Evolutionary conservation across 1,140 invertebrate species (phyloP), one percentile per base, ranked within the genome.

Genomic region (Thaumetopoea pityocampa): DNA sequence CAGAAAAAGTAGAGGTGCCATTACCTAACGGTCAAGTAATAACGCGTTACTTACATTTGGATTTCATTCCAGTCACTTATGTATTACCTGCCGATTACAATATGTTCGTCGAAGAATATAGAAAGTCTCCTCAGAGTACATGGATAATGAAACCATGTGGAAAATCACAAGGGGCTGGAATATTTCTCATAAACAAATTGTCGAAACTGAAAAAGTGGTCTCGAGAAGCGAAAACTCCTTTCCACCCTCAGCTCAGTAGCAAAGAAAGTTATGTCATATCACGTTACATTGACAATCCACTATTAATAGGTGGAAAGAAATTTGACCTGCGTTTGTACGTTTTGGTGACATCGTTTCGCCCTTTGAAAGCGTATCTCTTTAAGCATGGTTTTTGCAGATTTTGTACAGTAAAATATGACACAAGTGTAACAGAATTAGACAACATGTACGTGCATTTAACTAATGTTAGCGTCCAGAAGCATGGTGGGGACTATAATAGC

Each of bases 101-200:
- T 72, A 94, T 98, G 90, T 98, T 98, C 85, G 95, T 97, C 0
- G 96, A 98, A 70, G 96, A 98, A 69, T 98, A 98, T 74, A 81
- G 93, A 35, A 97, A 97, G 76, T 95, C 94, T 47, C 96, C 96
- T 0, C 92, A 95, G 52, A 96, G 94, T 51, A 98, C 96, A 0
- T 98, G 96, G 96, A 98, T 98, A 34, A 97, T 98, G 94, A 98
- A 98, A 74, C 97, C 97, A 0, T 96, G 95, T 70, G 96, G 95
- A 10, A 93, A 95, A 73, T 96, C 94, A 6, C 94, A 96, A 77
- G 94, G 93, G 0, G 90, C 92, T 3, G 94, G 94, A 3, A 96
- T 96, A 51, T 95, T 96, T 67, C 82, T 96, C 0, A 95, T 96
- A 50, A 96, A 96, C 60, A 96, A 95, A 85, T 74, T 96, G 20